Conservation (phyloP, 2,888 invertebrate genomes). For the Coecobrya sp. region DNA sequence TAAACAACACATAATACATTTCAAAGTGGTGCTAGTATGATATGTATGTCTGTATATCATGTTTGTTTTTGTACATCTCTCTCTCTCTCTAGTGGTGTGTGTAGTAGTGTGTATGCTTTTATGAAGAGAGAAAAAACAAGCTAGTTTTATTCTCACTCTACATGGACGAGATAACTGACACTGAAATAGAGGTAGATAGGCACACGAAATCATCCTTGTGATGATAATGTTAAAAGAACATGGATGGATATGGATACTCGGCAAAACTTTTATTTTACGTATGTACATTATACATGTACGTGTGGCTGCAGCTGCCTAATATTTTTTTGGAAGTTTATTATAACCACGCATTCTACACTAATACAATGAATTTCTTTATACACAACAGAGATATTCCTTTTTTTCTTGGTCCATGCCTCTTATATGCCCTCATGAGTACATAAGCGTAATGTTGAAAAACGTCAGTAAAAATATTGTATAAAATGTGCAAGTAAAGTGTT, state of each 20-base stretch:
- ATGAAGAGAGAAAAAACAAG: slow-evolving; percentile 8
- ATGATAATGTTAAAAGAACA: not conserved
- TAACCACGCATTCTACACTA: not conserved
- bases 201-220: not conserved
- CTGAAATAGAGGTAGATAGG: slow-evolving; percentile 32
- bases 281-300: not conserved
- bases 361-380: not conserved
- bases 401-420: too few relatives aligned
- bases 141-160: not conserved
- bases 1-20: too few relatives aligned
- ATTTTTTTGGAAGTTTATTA: not conserved
- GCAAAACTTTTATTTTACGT: not conserved
- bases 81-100: too few relatives aligned
- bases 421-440: too few relatives aligned
- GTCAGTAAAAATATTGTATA: too few relatives aligned
- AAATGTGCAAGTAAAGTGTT: too few relatives aligned
- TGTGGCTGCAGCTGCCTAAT: not conserved
- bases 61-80: not conserved
- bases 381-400: not conserved
- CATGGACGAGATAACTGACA: slow-evolving; percentile 27
- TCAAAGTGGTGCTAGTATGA: not conserved
- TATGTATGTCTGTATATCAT: not conserved
- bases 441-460: too few relatives aligned
- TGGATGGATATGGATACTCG: not conserved
- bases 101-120: not conserved